These are phyloP conservation scores for Calephelis nemesis DNA, from an alignment of 1,140 invertebrate species.

Conservation along the genomic window DNA sequence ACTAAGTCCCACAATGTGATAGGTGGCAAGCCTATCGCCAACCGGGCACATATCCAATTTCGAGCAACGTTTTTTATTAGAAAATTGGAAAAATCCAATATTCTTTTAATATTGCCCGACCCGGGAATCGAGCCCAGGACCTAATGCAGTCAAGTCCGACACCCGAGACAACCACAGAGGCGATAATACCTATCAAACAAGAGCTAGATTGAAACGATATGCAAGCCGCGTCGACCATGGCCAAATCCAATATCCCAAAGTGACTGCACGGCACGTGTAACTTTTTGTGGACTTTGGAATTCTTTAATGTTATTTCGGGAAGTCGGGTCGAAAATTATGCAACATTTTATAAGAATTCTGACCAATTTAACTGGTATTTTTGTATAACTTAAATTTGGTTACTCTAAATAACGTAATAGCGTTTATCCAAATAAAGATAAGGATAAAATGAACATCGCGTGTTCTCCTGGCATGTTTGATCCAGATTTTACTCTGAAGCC, in stretches of 20 bases:
- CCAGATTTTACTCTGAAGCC: neutral
- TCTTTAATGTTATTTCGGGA: constrained; percentile 58
- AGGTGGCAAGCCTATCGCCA: no score
- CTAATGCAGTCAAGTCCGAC: no score
- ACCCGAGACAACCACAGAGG: no score
- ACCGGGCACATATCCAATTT: no score
- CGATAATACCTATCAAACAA: no score
- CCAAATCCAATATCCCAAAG: constrained; percentile 72
- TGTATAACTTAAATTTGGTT: constrained; percentile 24
- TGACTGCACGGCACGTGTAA: constrained; percentile 74
- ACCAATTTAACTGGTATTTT: constrained; percentile 22
- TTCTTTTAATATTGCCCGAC: no score
- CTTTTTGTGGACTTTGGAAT: constrained; percentile 74
- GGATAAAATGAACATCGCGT: neutral
- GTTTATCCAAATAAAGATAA: neutral
- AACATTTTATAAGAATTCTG: constrained; percentile 58
- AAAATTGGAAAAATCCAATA: no score
- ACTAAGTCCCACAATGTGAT: no score
- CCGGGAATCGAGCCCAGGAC: no score
- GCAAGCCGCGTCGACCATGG: constrained; percentile 51
- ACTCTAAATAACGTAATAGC: constrained; percentile 25
- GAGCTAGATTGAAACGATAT: constrained; percentile 47
- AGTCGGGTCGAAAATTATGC: constrained; percentile 69
- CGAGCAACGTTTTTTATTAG: no score
- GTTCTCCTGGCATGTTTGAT: neutral